Percentiles rank a stretch among this genome's conserved stretches.
These are phyloP conservation scores for Nixonia krombeini DNA, from an alignment of 1,140 invertebrate genomes.

Conservation along the genomic window DNA sequence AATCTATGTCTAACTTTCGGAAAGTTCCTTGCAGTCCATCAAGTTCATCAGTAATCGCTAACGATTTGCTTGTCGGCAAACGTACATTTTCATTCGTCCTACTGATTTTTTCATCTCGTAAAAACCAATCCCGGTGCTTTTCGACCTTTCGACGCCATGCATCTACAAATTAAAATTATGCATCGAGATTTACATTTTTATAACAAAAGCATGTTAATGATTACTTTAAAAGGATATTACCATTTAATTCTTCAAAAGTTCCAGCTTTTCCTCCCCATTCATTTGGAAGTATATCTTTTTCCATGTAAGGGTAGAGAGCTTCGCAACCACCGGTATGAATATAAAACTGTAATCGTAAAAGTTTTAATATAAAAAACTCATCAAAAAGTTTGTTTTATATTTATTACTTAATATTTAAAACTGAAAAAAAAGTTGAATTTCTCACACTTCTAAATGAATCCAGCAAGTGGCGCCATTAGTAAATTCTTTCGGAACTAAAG, in stretches of 20 bases:
- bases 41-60: conserved; percentile 56
- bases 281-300: conserved; percentile 68
- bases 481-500: neutral
- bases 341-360: conserved; percentile 49
- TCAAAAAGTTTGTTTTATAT: no score
- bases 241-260: conserved; percentile 62
- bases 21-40: conserved; percentile 70
- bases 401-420: no score
- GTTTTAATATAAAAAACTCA: no score
- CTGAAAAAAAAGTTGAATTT: no score
- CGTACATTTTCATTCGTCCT: conserved; percentile 66
- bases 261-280: conserved; percentile 72
- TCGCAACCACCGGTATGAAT: conserved; percentile 57
- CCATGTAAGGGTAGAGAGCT: conserved; percentile 62
- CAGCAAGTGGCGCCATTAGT: neutral
- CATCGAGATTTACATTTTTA: no score
- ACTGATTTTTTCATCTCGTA: conserved; percentile 67
- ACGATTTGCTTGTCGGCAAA: conserved; percentile 58
- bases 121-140: conserved; percentile 66
- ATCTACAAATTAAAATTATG: conserved; percentile 48
- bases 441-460: no score
- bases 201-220: no score
- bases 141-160: conserved; percentile 66
- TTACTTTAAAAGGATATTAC: no score
- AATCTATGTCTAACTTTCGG: conserved; percentile 70